phyloP scores from a whole-genome alignment of 2,888 invertebrate genomes.

The Drosophila putrida region DNA sequence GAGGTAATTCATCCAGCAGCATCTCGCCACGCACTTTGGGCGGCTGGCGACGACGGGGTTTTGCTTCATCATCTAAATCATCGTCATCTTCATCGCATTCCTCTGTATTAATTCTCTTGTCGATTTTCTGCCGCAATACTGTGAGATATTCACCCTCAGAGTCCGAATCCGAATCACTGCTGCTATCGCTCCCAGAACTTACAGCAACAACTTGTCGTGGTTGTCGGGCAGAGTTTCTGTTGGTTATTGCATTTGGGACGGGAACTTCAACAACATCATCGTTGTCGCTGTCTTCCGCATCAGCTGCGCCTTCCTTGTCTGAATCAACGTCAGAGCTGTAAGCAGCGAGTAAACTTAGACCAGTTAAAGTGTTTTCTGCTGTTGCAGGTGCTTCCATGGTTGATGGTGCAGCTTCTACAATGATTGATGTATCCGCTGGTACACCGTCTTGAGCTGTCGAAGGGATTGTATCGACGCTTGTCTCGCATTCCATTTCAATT shows the following conservation, averaged over 20 bases:
- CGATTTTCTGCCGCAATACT: constrained; percentile 73
- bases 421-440: not conserved
- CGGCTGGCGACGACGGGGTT: constrained; percentile 62
- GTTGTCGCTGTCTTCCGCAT: constrained; percentile 44
- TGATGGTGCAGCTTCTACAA: not conserved
- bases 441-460: no score
- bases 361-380: constrained; percentile 35
- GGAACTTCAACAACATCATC: constrained; percentile 78
- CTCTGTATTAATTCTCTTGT: constrained; percentile 71
- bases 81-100: constrained; percentile 77
- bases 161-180: constrained; percentile 60
- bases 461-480: not conserved
- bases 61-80: constrained; percentile 53
- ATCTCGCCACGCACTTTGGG: constrained; percentile 84
- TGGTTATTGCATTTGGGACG: constrained; percentile 25
- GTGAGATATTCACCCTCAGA: constrained; percentile 78
- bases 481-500: constrained; percentile 33
- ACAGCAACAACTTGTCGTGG: constrained; percentile 71
- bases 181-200: constrained; percentile 66
- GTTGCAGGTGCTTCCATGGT: not conserved
- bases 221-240: constrained; percentile 45
- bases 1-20: constrained; percentile 90
- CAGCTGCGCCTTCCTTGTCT: constrained; percentile 29
- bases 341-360: constrained; percentile 78
- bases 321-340: constrained; percentile 75